Base-by-base conservation (phyloP, 2,797 vertebrate genomes). In the Danio albolineatus region DNA sequence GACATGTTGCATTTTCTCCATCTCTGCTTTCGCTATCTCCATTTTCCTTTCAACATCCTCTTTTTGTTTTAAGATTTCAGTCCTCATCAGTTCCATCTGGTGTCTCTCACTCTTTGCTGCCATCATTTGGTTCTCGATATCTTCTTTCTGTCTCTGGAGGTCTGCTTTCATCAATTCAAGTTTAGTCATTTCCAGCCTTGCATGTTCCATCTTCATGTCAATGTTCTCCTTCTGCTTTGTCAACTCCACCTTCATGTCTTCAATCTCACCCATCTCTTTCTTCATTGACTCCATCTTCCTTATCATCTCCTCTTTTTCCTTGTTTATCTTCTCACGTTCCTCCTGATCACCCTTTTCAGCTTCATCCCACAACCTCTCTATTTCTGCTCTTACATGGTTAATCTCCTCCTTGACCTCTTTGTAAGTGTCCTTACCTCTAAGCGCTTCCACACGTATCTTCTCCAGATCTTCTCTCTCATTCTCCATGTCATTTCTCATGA, bases 201-300 rank as follows among this genome's bases (percentile, higher is more conserved):
- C 71, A 4, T 82, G 85, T 67, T 54, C 74, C 28, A 57, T 73
- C 82, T 87, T 85, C 6, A 78, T 41, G 7, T 80, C 73, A 36
- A 90, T 86, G 39, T 91, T 88, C 65, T 59, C 19, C 6, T 56
- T 86, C 13, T 89, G 85, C 81, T 46, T 87, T 71, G 80, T 73
- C 44, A 84, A 67, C 51, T 86, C 77, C 0, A n/a, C 0, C 76
- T 78, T 89, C 12, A 65, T 70, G 0, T 76, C 51, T 79, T 87
- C 82, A 17, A 78, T 76, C 46, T 28, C 60, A 28, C 49, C 28
- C 6, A 57, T 83, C 57, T 89, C 81, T 39, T 21, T 67, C 51
- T 77, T 81, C 14, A 87, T 81, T 62, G 60, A 65, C 6, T 84
- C 71, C 48, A 86, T 59, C 10, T 41, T 83, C 16, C 78, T 85